Conservation (phyloP, 2,888 invertebrate genomes). For the Harpalus rubripes region DNA sequence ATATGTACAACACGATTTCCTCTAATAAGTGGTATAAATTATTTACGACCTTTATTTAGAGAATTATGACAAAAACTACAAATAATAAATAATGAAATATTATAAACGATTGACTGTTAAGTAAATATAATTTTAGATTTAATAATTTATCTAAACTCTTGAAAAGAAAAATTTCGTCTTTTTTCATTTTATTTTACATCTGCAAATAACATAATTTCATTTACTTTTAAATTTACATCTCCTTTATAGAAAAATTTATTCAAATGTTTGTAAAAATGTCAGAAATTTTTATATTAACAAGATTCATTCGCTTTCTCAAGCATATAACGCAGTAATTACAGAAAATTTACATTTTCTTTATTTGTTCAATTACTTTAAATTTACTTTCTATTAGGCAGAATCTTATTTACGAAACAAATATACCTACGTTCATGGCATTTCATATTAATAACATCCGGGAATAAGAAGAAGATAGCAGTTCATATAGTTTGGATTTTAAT, state of each 20-base stretch:
- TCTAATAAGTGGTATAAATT: too few relatives aligned
- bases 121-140: neutral
- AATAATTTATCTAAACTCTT: neutral
- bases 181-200: neutral
- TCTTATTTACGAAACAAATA: constrained; percentile 24
- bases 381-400: constrained; percentile 31
- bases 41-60: too few relatives aligned
- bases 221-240: neutral
- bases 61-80: too few relatives aligned
- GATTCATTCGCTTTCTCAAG: constrained; percentile 23
- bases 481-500: neutral
- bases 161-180: neutral
- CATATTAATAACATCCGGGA: neutral
- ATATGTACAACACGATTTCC: too few relatives aligned
- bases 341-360: constrained; percentile 40
- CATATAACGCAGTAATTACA: constrained; percentile 16
- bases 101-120: too few relatives aligned
- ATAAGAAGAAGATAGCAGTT: neutral
- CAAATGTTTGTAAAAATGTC: neutral
- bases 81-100: too few relatives aligned
- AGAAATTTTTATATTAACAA: constrained; percentile 29
- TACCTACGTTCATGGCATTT: neutral
- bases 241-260: neutral
- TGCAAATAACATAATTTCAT: neutral
- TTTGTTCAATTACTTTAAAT: constrained; percentile 38